These are phyloP conservation scores for Sterna hirundo DNA, from an alignment of 2,113 vertebrate genomes.

Conservation along the genomic window DNA sequence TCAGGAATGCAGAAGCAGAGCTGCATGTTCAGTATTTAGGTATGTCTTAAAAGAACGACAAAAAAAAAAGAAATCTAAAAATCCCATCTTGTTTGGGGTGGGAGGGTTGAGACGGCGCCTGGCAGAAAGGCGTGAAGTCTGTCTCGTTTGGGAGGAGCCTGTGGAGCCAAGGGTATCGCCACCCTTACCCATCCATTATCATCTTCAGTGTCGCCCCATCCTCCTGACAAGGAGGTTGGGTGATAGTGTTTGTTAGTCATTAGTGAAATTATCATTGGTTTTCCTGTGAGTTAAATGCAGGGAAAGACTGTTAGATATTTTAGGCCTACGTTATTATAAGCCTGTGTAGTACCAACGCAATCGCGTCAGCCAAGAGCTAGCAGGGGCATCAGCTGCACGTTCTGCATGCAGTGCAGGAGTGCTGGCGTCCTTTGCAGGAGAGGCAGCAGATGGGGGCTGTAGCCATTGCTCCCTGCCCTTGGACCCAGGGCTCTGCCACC, in stretches of 20 bases:
- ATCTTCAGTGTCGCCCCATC: neutral
- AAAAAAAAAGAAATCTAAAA: too few relatives aligned
- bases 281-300: neutral
- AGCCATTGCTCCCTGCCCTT: fast-evolving
- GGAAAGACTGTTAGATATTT: neutral
- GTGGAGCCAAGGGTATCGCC: neutral
- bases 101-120: neutral
- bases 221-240: neutral
- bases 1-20: neutral
- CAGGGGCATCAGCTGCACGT: neutral
- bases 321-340: fast-evolving
- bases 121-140: neutral
- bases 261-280: neutral
- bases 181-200: neutral
- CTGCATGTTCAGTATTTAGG: fast-evolving
- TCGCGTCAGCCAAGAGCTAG: neutral
- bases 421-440: fast-evolving
- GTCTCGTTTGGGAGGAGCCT: neutral
- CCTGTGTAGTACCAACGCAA: fast-evolving
- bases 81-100: neutral
- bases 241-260: neutral
- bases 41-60: neutral
- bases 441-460: fast-evolving
- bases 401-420: fast-evolving
- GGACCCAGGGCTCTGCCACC: fast-evolving